Evolutionary conservation across 1,140 invertebrate genomes (phyloP).

Genomic region (Tribolium castaneum): DNA sequence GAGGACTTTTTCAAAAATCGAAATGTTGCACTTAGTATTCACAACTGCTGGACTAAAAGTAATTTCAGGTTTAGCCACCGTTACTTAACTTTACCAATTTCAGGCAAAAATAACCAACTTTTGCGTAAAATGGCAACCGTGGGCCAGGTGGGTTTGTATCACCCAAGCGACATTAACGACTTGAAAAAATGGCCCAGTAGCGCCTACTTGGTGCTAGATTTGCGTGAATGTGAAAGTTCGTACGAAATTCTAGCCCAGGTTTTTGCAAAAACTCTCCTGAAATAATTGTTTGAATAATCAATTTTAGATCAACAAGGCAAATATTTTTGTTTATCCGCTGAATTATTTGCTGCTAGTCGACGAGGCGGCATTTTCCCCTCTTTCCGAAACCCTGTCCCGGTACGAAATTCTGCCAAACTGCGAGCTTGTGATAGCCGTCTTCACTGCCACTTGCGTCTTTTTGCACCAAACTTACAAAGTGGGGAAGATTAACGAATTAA

Average conservation of each 20-base stretch:
- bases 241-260: background rate
- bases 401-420: slow-evolving; percentile 9
- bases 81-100: background rate
- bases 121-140: background rate
- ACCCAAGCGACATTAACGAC: background rate
- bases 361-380: background rate
- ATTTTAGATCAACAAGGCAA: background rate
- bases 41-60: background rate
- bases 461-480: slow-evolving; percentile 31
- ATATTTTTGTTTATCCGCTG: background rate
- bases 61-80: background rate
- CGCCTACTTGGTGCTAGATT: background rate
- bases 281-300: background rate
- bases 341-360: background rate
- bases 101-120: background rate
- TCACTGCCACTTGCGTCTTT: background rate
- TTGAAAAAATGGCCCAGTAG: background rate
- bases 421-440: slow-evolving; percentile 4
- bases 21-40: background rate
- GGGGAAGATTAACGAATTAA: slow-evolving; percentile 24
- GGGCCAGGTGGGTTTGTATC: background rate
- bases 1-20: background rate
- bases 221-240: background rate
- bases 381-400: background rate
- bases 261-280: background rate